These are phyloP conservation scores for Pygoscelis antarcticus DNA, from an alignment of 2,113 vertebrate species.

Conservation along the genomic window DNA sequence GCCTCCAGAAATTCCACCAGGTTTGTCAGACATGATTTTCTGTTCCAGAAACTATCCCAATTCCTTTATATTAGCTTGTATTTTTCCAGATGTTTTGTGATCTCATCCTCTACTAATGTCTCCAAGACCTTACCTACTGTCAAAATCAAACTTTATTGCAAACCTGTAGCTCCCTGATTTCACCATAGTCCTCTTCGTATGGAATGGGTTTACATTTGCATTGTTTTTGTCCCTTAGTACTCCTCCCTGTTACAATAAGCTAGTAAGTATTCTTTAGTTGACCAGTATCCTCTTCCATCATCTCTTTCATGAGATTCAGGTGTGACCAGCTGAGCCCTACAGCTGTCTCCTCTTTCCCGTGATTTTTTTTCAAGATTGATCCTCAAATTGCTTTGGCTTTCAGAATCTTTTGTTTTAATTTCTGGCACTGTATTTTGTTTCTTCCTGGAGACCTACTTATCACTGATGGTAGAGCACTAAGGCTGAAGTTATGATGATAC, in stretches of 20 bases:
- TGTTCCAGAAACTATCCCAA: background rate
- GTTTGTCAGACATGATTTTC: conserved; percentile 10
- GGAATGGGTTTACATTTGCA: conserved; percentile 31
- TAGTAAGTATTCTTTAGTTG: background rate
- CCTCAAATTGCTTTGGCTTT: background rate
- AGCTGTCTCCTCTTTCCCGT: conserved; percentile 36
- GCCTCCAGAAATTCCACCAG: background rate
- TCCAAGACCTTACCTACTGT: conserved; percentile 59
- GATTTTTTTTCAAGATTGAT: background rate
- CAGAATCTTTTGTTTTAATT: conserved; percentile 39
- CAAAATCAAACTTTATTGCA: conserved; percentile 62
- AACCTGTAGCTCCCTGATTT: conserved; percentile 21
- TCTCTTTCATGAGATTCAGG: conserved; percentile 49
- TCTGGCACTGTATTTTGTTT: conserved; percentile 59
- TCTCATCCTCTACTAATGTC: conserved; percentile 64
- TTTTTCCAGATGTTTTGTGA: conserved; percentile 72
- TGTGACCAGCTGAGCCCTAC: conserved; percentile 32
- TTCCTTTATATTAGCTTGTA: conserved; percentile 44
- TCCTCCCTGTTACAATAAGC: background rate
- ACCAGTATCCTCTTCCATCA: conserved; percentile 46
- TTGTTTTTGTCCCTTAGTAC: conserved; percentile 5
- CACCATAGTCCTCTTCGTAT: conserved; percentile 5
- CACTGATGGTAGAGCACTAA: background rate
- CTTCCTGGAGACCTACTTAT: conserved; percentile 43
- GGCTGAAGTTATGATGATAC: conserved; percentile 36